Evolutionary conservation across 2,888 invertebrate genomes (phyloP).

Genomic region (Netelia virgata): DNA sequence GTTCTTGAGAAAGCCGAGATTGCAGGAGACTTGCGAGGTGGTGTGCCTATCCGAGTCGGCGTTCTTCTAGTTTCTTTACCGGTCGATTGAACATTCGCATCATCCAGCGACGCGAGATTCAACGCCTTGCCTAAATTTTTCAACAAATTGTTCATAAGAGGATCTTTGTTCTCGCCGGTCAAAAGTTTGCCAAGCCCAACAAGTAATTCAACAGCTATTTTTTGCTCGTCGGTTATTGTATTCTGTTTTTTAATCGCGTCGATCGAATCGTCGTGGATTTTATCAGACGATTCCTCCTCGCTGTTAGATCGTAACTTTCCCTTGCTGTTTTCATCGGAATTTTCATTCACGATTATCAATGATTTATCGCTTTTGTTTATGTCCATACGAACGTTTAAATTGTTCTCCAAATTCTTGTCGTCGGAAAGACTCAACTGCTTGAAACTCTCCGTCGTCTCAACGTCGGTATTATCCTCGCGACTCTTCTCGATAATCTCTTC

Average conservation of each 20-base stretch:
- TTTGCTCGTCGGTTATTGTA: conserved; percentile 69
- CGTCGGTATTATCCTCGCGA: conserved; percentile 68
- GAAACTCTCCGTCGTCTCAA: conserved; percentile 53
- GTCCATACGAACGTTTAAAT: conserved; percentile 67
- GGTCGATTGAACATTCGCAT: conserved; percentile 28
- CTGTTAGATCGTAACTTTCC: conserved; percentile 8
- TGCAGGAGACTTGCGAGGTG: conserved; percentile 45
- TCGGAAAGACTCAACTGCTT: conserved; percentile 55
- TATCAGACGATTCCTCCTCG: conserved; percentile 30
- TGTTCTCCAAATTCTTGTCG: conserved; percentile 53
- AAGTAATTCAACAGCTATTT: conserved; percentile 74
- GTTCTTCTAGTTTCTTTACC: conserved; percentile 34
- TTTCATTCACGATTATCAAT: conserved; percentile 60
- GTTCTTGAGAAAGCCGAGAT: conserved; percentile 51
- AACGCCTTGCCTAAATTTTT: conserved; percentile 76
- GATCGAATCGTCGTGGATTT: conserved; percentile 49
- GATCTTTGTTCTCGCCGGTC: conserved; percentile 71
- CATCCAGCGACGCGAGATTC: conserved; percentile 69
- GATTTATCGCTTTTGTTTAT: conserved; percentile 71
- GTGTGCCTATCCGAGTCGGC: conserved; percentile 50
- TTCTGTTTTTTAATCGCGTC: conserved; percentile 42
- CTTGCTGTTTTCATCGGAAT: conserved; percentile 39
- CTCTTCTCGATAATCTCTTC: conserved; percentile 67
- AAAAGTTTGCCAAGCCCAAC: conserved; percentile 76
- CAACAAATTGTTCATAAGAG: conserved; percentile 76